These are phyloP conservation scores for Xestobium rufovillosum DNA, from an alignment of 2,888 invertebrate species.

Conservation along the genomic window DNA sequence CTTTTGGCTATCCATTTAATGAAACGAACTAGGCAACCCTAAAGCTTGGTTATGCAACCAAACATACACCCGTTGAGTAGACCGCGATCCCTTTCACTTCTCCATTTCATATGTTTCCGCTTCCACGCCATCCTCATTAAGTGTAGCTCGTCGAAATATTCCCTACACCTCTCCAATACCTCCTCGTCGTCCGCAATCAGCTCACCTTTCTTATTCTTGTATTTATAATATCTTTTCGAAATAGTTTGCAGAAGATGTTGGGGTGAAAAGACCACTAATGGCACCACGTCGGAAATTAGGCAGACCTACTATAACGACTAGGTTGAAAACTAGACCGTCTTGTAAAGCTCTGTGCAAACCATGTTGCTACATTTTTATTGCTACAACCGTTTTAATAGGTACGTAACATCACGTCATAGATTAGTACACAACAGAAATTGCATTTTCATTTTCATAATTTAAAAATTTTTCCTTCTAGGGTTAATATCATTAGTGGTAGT, in stretches of 20 bases:
- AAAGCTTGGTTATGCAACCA: no score
- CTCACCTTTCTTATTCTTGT: no score
- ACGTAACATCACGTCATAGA: slow-evolving; percentile 21
- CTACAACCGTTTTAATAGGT: slow-evolving; percentile 52
- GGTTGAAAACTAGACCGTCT: slow-evolving; percentile 48
- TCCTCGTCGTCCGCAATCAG: no score
- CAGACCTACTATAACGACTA: slow-evolving; percentile 44
- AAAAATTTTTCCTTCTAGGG: slow-evolving; percentile 40
- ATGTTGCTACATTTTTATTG: slow-evolving; percentile 57
- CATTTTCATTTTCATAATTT: slow-evolving; percentile 4
- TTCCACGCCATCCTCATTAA: no score
- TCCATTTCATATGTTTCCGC: no score
- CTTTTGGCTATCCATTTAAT: no score
- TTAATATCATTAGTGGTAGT: slow-evolving; percentile 57
- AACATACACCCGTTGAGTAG: no score
- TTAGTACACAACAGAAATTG: not conserved
- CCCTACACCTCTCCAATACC: no score
- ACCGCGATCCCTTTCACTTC: no score
- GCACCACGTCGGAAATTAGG: slow-evolving; percentile 58
- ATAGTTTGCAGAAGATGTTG: slow-evolving; percentile 60
- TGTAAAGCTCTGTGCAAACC: slow-evolving; percentile 56
- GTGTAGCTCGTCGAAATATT: no score
- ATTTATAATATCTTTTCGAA: no score
- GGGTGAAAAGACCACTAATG: slow-evolving; percentile 66
- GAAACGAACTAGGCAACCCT: no score